A percentile compares a stretch with the other conserved stretches of the same genome.
Conservation (phyloP, 1,140 invertebrate genomes). For the Venustaconcha ellipsiformis region DNA sequence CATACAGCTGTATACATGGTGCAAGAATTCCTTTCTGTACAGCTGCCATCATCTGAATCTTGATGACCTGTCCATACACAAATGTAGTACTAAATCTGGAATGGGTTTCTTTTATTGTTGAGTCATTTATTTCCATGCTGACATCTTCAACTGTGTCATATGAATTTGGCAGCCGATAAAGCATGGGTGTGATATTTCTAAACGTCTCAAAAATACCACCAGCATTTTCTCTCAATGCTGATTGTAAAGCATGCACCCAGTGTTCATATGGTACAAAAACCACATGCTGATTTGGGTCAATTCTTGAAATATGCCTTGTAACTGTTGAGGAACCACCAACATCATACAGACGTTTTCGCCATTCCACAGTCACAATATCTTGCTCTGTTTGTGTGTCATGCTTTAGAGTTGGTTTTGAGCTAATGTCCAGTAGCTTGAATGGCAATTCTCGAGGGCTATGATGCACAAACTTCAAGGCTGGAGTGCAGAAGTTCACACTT, state of each 20-base stretch:
- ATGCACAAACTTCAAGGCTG: constrained; percentile 18
- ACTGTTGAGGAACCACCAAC: not conserved
- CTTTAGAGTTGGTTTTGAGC: constrained; percentile 15
- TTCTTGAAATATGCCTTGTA: not conserved
- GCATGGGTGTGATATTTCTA: not conserved
- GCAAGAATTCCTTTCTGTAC: constrained; percentile 29
- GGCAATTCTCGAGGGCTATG: constrained; percentile 10
- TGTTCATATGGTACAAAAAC: constrained; percentile 14
- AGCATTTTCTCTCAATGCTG: constrained; percentile 11
- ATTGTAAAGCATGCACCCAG: constrained; percentile 10
- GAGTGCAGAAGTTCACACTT: constrained; percentile 18
- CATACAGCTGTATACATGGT: constrained; percentile 25
- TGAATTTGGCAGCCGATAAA: constrained; percentile 8
- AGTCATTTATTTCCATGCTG: not conserved
- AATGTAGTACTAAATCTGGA: constrained; percentile 29
- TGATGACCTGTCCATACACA: constrained; percentile 24
- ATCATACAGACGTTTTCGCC: constrained; percentile 27
- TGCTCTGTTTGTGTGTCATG: constrained; percentile 8
- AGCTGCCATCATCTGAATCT: constrained; percentile 30
- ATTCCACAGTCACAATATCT: constrained; percentile 11
- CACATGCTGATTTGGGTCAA: constrained; percentile 17
- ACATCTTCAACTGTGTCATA: constrained; percentile 13
- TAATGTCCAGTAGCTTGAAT: constrained; percentile 28
- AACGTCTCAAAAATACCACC: constrained; percentile 16
- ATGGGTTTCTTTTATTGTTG: not conserved